Evolutionary conservation across 2,113 vertebrate species (phyloP), one percentile per base, ranked within the genome.

Genomic region (Pelvicachromis taeniatus): DNA sequence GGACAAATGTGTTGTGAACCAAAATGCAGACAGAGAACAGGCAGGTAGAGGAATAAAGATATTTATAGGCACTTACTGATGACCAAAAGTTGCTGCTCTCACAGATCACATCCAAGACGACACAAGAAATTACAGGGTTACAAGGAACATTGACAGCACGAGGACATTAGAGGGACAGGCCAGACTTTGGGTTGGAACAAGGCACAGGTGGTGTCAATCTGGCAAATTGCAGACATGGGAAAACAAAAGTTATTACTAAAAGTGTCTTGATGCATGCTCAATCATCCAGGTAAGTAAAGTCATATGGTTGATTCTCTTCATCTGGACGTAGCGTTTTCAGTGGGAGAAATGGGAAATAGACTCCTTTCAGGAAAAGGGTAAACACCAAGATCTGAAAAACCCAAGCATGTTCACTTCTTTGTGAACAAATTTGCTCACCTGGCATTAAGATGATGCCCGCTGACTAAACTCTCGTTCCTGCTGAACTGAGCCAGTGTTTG

Each of bases 381-480:
- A 38, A 65, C 33, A 65, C 61, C 33, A 65, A 65, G 35, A 65
- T 40, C 13, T 21, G n/a, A 38, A 65, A 40, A 65, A 65, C 40
- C 8, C 61, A 40, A 21, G 29, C 8, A 78, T 12, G 7, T 78
- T 16, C 31, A 4, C 50, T 21, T 52, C 16, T 35, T 68, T 42
- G n/a, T 26, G n/a, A n/a, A 68, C 12, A 68, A 63, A 63, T 63
- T 63, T 63, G 59, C 31, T 63, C 59, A 63, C 35, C 59, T 35
- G 59, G 59, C 17, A n/a, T 63, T 63, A 63, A 63, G 59, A 50
- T 29, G 2, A 29, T 96, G 96, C 77, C 93, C 88, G 82, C 56
- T 97, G 98, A 97, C 97, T 13, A 12, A 96, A 98, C 98, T 98
- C 98, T 97, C 98, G 98, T 98, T 99, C 97, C 98, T 98, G 98